A percentile compares a stretch with the other conserved stretches of the same genome.
phyloP scores from a whole-genome alignment of 2,888 invertebrate species.

The Drosophila nigricruria region DNA sequence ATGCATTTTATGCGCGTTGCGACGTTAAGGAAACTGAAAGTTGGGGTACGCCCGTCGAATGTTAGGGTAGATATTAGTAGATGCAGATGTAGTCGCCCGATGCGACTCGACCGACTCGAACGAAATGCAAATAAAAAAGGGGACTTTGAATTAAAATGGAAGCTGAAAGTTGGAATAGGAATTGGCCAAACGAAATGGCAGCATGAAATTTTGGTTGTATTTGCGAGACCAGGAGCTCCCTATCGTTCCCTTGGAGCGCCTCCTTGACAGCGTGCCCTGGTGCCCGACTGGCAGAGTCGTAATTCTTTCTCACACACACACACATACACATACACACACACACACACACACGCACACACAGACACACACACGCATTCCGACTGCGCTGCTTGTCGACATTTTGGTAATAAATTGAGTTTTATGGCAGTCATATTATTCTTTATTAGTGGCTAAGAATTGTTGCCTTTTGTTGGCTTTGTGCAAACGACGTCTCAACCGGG shows the following conservation, averaged over 20 bases:
- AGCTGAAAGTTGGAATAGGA: conserved; percentile 59
- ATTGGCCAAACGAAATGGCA: conserved; percentile 74
- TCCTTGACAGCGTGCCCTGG: conserved; percentile 47
- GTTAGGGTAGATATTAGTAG: not conserved
- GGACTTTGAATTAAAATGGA: conserved; percentile 64
- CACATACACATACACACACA: conserved; percentile 49
- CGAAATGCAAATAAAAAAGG: conserved; percentile 67
- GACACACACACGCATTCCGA: conserved; percentile 19
- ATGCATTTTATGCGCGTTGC: not conserved
- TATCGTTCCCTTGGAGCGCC: conserved; percentile 8
- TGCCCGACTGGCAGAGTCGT: conserved; percentile 65
- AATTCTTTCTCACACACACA: conserved; percentile 53
- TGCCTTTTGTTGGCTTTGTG: conserved; percentile 80
- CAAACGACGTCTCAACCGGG: conserved; percentile 66
- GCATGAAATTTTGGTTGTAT: conserved; percentile 68
- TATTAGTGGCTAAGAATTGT: conserved; percentile 80
- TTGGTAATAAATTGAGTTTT: conserved; percentile 80
- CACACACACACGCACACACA: conserved; percentile 34
- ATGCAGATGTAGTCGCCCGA: conserved; percentile 7
- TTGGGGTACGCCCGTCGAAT: conserved; percentile 13
- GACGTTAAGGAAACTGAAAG: not conserved
- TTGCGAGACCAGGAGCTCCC: conserved; percentile 22
- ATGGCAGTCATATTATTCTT: conserved; percentile 80
- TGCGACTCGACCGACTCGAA: conserved; percentile 19
- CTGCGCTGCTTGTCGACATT: conserved; percentile 75